These are phyloP conservation scores for Amphipyra tragopoginis DNA, from an alignment of 2,888 invertebrate species.

Conservation along the genomic window DNA sequence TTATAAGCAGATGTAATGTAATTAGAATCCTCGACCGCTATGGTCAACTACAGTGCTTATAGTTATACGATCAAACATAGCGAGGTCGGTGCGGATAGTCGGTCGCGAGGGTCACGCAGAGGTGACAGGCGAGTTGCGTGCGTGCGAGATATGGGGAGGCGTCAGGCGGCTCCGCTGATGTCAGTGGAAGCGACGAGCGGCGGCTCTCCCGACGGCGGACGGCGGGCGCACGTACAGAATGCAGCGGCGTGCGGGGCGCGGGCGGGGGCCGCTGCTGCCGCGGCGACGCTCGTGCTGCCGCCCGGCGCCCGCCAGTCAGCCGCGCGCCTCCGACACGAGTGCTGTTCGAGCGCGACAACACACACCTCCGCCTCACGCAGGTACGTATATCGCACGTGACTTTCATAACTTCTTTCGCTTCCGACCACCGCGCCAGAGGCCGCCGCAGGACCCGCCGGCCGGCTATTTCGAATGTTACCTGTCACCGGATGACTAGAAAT, in stretches of 20 bases:
- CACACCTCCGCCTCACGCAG: constrained; percentile 76
- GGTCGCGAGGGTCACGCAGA: constrained; percentile 79
- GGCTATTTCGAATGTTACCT: constrained; percentile 62
- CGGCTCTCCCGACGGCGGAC: constrained; percentile 72
- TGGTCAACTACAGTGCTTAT: constrained; percentile 42
- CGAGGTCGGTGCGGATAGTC: constrained; percentile 63
- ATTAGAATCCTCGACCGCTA: constrained; percentile 46
- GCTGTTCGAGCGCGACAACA: constrained; percentile 77
- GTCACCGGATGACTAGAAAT: constrained; percentile 69
- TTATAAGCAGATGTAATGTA: constrained; percentile 38
- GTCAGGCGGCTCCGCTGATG: constrained; percentile 75
- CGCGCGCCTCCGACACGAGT: constrained; percentile 87
- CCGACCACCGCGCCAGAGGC: constrained; percentile 50
- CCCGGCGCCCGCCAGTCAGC: constrained; percentile 81
- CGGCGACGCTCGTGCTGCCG: constrained; percentile 77
- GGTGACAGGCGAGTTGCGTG: constrained; percentile 76
- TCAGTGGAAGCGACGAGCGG: constrained; percentile 77
- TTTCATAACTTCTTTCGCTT: constrained; percentile 57
- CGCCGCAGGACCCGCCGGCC: constrained; percentile 39
- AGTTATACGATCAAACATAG: constrained; percentile 45
- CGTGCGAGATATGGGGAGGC: constrained; percentile 79
- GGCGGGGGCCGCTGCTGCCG: constrained; percentile 81
- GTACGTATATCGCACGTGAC: constrained; percentile 82
- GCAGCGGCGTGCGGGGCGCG: constrained; percentile 83
- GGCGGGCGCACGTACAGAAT: constrained; percentile 81